Evolutionary conservation across 2,888 invertebrate genomes (phyloP).

Genomic region (Cremastinae sp.): DNA sequence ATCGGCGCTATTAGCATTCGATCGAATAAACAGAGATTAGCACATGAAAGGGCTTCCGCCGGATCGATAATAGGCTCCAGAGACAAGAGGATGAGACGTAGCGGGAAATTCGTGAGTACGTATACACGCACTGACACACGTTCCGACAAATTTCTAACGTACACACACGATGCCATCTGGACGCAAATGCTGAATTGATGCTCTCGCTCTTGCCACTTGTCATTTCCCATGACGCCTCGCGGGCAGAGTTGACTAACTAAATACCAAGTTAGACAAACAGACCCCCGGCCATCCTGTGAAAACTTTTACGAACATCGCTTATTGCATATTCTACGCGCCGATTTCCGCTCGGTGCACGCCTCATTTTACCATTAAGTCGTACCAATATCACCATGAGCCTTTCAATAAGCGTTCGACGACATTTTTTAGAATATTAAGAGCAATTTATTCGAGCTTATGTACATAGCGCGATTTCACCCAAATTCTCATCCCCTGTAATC

Average conservation of each 20-base stretch:
- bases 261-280: conserved; percentile 77
- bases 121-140: conserved; percentile 14
- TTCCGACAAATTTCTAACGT: conserved; percentile 42
- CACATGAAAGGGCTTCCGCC: conserved; percentile 73
- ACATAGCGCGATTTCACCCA: no score
- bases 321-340: conserved; percentile 9
- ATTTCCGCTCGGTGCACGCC: conserved; percentile 30
- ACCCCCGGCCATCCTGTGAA: conserved; percentile 76
- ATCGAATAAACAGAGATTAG: conserved; percentile 78
- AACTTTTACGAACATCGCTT: conserved; percentile 61
- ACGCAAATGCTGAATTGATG: conserved; percentile 30
- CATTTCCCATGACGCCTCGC: conserved; percentile 78
- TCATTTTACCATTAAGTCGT: conserved; percentile 25
- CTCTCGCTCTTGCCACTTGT: conserved; percentile 74
- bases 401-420: no score
- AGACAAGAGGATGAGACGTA: conserved; percentile 46
- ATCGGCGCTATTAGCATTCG: conserved; percentile 66
- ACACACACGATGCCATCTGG: conserved; percentile 32
- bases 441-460: no score
- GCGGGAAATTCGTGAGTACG: conserved; percentile 42
- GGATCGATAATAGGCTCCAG: conserved; percentile 62
- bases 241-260: conserved; percentile 79
- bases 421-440: no score
- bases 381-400: not conserved
- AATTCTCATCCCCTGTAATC: no score